Evolutionary conservation across 2,113 vertebrate species (phyloP), one percentile per base, ranked within the genome.

Genomic region (zebrafish (Danio rerio)): DNA sequence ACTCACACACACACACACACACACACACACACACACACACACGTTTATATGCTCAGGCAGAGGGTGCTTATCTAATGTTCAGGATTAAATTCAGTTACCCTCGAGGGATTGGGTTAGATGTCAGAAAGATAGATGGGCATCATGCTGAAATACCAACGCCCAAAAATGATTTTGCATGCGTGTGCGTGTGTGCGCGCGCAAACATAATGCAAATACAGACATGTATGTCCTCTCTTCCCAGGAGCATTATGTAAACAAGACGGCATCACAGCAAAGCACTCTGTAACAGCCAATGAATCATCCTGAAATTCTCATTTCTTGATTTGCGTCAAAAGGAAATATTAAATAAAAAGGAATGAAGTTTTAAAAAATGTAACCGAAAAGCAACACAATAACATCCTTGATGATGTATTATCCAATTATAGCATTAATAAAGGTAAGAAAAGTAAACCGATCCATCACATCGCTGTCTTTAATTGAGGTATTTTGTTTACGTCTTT

Each of bases 81-180:
- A 91, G 91, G 91, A 92, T 93, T 94, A 91, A 94, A 94, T 94
- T 90, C 90, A 91, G 93, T 94, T 94, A 93, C 87, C 91, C 93
- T 92, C 88, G 82, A 91, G 93, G 92, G 92, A 94, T 94, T 94
- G 91, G 93, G 93, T 95, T 94, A 94, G 91, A 95, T 93, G 93
- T 94, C 93, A 94, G 90, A 93, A 94, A 94, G 94, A 94, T 93
- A 94, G 92, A 94, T 94, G 93, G 92, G 91, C 89, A 91, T 93
- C 90, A 90, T 90, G 91, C 87, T 87, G 87, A 86, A 78, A 85
- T 89, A 90, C 90, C 90, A 40, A 76, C 82, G 86, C 86, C 86
- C 87, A 83, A 88, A 90, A 88, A 94, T 91, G 86, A 89, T 93
- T 92, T 90, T 92, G 91, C 92, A 91, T 87, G 63, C 75, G 65